phyloP scores from a whole-genome alignment of 1,140 invertebrate genomes.

The Pinna nobilis region DNA sequence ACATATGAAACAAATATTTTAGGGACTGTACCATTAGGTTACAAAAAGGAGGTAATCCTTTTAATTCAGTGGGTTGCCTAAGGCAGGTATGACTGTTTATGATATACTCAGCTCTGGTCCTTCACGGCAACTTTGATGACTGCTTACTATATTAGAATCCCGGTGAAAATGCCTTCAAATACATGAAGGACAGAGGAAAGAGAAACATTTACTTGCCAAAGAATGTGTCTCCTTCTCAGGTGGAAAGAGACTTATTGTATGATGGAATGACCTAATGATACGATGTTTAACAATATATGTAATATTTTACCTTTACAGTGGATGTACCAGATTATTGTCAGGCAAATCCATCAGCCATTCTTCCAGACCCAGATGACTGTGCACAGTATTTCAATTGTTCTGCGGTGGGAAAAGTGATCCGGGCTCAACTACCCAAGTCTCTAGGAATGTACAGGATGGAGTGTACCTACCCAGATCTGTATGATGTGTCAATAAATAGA shows the following conservation, averaged over 20 bases:
- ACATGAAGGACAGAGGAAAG: too few species aligned
- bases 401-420: neutral
- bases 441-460: slow-evolving; percentile 19
- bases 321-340: slow-evolving; percentile 46
- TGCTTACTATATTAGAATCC: too few species aligned
- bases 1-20: too few species aligned
- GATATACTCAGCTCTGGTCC: too few species aligned
- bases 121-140: too few species aligned
- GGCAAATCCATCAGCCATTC: slow-evolving; percentile 30
- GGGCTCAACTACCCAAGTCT: slow-evolving; percentile 8
- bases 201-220: too few species aligned
- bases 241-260: neutral
- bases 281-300: neutral
- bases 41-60: too few species aligned
- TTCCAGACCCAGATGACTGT: slow-evolving; percentile 46
- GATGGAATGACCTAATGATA: neutral
- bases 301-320: slow-evolving; percentile 34
- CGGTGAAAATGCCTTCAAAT: too few species aligned
- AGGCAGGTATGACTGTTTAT: too few species aligned
- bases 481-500: neutral
- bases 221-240: too few species aligned
- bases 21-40: too few species aligned
- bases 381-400: slow-evolving; percentile 39
- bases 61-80: too few species aligned
- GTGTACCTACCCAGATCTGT: slow-evolving; percentile 40